phyloP scores from a whole-genome alignment of 2,797 vertebrate species.

The Pseudochromis fuscus region DNA sequence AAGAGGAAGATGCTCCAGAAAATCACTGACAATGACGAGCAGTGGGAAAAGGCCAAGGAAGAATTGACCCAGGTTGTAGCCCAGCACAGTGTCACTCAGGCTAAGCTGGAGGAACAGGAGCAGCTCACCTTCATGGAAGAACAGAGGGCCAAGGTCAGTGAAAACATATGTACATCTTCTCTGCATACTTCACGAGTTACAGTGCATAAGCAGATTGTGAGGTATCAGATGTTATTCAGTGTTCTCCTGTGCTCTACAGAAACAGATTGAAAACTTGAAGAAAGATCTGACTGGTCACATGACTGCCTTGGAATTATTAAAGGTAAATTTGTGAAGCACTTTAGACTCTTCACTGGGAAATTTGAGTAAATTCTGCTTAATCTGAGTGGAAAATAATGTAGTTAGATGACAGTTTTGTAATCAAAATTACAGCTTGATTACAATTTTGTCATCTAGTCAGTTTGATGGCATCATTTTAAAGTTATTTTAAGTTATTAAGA shows the following conservation, averaged over 20 bases:
- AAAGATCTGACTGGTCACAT: conserved; percentile 65
- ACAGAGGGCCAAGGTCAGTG: conserved; percentile 85
- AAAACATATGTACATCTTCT: conserved; percentile 53
- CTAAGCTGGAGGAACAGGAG: conserved; percentile 80
- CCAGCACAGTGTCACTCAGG: conserved; percentile 72
- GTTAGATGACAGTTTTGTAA: neutral
- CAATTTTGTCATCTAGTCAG: neutral
- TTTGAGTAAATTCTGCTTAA: neutral
- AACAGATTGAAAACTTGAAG: conserved; percentile 68
- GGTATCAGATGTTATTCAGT: conserved; percentile 4
- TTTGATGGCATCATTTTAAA: neutral
- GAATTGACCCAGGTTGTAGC: conserved; percentile 77
- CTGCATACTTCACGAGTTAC: conserved; percentile 25
- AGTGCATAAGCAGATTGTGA: conserved; percentile 11
- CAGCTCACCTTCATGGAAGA: conserved; percentile 77
- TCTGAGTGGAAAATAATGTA: neutral
- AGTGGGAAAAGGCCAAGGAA: conserved; percentile 78
- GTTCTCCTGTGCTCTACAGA: conserved; percentile 62
- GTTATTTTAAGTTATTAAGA: conserved; percentile 13
- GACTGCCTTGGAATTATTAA: conserved; percentile 61
- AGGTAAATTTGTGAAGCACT: conserved; percentile 67
- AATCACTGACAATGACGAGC: conserved; percentile 80
- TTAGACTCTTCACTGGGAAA: neutral
- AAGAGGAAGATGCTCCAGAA: conserved; percentile 76
- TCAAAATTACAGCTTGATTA: neutral